Base-by-base conservation (phyloP, 2,113 vertebrate species). In the Bucco capensis region DNA sequence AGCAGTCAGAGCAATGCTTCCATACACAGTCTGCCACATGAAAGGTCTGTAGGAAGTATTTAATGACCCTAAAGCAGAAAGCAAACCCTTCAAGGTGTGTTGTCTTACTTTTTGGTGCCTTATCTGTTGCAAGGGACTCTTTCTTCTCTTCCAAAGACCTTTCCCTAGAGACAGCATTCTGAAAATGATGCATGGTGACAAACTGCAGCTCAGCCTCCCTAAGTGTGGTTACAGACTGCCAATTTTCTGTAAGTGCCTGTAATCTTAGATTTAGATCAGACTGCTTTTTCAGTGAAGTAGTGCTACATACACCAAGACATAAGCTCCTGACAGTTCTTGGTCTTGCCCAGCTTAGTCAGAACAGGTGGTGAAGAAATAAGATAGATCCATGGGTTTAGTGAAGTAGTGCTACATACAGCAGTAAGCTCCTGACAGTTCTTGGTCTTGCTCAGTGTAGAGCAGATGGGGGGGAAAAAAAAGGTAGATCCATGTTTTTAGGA, bases 131-230 rank as follows among this genome's bases (percentile, higher is more conserved):
- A 22, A 40, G 37, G 8, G 12, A 16, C 14, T 74, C 1, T 40
- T 23, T 53, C 12, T 31, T 25, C 16, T 83, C 15, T 42, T 69
- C 8, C 44, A 5, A 56, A 57, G 62, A 84, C 51, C 7, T 74
- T 81, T 79, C 5, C 6, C 6, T n/a, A 30, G 12, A 37, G 12
- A 35, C 44, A 37, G 0, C 0, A 0, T 62, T 66, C 13, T 67
- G 28, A 69, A 78, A 42, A 54, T 31, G 22, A 16, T 53, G 8
- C 9, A 2, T 67, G 9, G 14, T 42, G 46, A 51, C 22, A 83
- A 85, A 77, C 69, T 67, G 6, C 27, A 67, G 7, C 4, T 87
- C 92, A 31, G 12, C 24, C 10, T 84, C 33, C 19, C 24, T 70
- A 10, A 14, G 37, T 28, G 42, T 42, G 24, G 22, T 40, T 75